Base-by-base conservation (phyloP, 1,140 invertebrate genomes). In the Ceratina calcarata region DNA sequence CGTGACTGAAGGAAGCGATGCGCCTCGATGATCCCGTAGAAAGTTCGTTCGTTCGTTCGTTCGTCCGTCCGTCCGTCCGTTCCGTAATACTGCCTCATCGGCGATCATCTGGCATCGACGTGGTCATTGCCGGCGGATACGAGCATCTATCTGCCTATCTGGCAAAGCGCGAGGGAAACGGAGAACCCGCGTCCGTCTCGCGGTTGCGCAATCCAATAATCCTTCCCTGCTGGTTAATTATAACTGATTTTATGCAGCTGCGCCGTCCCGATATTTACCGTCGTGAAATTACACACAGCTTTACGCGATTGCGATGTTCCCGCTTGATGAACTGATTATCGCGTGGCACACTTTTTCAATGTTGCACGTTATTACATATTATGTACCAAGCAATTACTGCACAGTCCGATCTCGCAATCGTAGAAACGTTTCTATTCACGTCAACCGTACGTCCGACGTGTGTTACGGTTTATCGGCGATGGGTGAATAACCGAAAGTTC, bases 71-170 rank as follows among this genome's bases (percentile, higher is more conserved):
- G 79, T 71, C 27, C 16, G 67, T 62, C 64, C 18, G 75, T 69
- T 77, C 75, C 75, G 75, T 77, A 77, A 77, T 62, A 69, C 13
- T 66, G 18, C 55, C 37, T 65, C 27, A 70, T 78, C 60, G 67
- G 16, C 67, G 75, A 78, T 69, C 75, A 64, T 78, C 55, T 57
- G 27, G 71, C 53, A 71, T 81, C 64, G 73, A 81, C 79, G 79
- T 65, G 79, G 66, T 81, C 73, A 69, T 77, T 76, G 60, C 64
- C 79, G 73, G 61, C 64, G 71, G 66, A 68, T 75, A 76, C 37
- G n/a, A 24, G 18, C 37, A 3, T 6, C 37, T 70, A 53, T 37
- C 58, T 7, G 37, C 6, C 37, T 45, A 45, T 45, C 37, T 45
- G 37, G 37, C 32, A 51, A 53, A 32, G 27, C 27, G 27, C 27